Base-by-base conservation (phyloP, 2,888 invertebrate species). In the Acanthacorydalis orientalis region DNA sequence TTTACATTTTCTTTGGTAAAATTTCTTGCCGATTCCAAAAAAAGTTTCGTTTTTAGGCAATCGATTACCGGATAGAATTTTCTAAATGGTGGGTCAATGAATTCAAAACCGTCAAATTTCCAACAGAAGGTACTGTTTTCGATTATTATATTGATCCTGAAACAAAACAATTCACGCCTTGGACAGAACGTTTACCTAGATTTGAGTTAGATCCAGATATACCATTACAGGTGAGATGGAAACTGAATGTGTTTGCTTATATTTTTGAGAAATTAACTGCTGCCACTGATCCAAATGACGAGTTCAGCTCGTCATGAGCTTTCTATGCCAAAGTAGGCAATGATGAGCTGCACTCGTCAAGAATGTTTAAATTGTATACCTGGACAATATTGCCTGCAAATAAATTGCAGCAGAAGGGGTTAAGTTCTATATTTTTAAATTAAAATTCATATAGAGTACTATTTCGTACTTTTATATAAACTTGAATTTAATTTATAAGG, bases 71-170 rank as follows among this genome's bases (percentile, higher is more conserved):
- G 57, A 73, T 80, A 50, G 82, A 96, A 64, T 96, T 93, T 64
- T 88, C 91, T 40, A 95, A 95, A 71, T 96, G 96, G 96, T 96
- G 93, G 90, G 72, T 83, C 11, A 91, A 89, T 60, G 96, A 96
- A 65, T 96, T 95, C 65, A 96, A 96, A 68, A 83, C 83, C 23
- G 75, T 96, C 2, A 92, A 90, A 65, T 95, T 93, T 64, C 95
- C 96, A 1, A 56, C 78, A 46, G 84, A 85, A 49, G 93, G 92
- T 4, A 91, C 91, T 1, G 91, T 96, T 7, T 96, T 96, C 60
- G 95, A 96, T 68, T 96, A 84, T 63, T 96, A 78, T 63, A 84
- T 96, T 59, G 93, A 96, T 62, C 64, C 77, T 39, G 93, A 93
- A 65, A 83, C 85, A 0, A 92, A 92, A 64, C 83, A 86, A 56